phyloP scores from a whole-genome alignment of 2,888 invertebrate genomes.

The Drosophila stalkeri region DNA sequence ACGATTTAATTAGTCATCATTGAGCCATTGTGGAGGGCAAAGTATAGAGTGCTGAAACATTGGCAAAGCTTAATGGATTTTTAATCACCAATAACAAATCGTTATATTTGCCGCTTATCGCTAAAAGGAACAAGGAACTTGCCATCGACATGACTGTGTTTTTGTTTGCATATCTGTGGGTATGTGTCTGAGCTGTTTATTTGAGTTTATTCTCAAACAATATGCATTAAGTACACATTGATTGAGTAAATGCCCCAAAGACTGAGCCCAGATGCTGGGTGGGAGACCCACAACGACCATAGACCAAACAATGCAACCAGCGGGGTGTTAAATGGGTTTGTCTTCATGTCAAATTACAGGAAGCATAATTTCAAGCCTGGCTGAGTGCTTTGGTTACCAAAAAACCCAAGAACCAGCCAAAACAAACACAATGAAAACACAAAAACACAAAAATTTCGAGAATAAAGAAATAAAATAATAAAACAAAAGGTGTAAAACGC shows the following conservation, averaged over 20 bases:
- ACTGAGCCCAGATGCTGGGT: not conserved
- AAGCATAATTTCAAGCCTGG: conserved; percentile 78
- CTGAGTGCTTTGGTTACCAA: conserved; percentile 55
- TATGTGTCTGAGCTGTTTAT: conserved; percentile 27
- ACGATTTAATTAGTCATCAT: conserved; percentile 28
- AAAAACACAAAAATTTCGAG: not conserved
- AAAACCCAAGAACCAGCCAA: conserved; percentile 30
- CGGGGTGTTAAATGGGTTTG: conserved; percentile 79
- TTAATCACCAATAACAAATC: conserved; percentile 69
- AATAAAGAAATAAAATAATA: conserved; percentile 16
- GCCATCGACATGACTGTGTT: conserved; percentile 9
- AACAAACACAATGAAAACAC: conserved; percentile 12
- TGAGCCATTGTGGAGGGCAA: not conserved
- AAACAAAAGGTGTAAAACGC: conserved; percentile 55
- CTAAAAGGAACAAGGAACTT: conserved; percentile 17
- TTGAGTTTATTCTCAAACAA: conserved; percentile 41
- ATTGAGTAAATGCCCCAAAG: conserved; percentile 38
- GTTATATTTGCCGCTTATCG: conserved; percentile 43
- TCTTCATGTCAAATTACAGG: conserved; percentile 79
- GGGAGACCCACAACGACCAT: conserved; percentile 16
- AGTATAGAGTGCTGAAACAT: conserved; percentile 20
- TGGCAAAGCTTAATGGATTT: conserved; percentile 61
- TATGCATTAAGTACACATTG: conserved; percentile 58
- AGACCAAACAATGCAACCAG: conserved; percentile 68
- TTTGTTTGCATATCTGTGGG: conserved; percentile 5